Evolutionary conservation across 1,140 invertebrate species (phyloP).

Genomic region (Drosophila watanabei): DNA sequence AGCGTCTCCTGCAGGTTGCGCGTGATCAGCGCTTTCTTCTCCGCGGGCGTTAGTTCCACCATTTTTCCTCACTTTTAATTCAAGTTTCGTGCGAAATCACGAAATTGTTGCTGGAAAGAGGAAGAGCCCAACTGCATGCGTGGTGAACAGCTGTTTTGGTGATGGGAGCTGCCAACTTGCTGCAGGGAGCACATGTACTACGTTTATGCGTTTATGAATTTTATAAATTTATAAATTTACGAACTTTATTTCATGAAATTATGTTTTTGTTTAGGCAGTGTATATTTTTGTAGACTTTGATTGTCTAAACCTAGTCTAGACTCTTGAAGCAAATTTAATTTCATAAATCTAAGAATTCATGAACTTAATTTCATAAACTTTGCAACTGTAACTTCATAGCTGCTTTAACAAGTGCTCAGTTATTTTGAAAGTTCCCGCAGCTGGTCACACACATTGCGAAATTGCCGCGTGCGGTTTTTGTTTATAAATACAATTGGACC

Average conservation of each 20-base stretch:
- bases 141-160: slow-evolving; percentile 49
- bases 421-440: slow-evolving; percentile 15
- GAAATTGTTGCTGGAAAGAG: slow-evolving; percentile 47
- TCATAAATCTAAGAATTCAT: neutral
- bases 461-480: slow-evolving; percentile 46
- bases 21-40: slow-evolving; percentile 93
- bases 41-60: slow-evolving; percentile 85
- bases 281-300: neutral
- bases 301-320: neutral
- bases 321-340: too few species aligned
- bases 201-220: neutral
- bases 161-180: neutral
- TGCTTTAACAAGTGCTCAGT: neutral
- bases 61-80: slow-evolving; percentile 44
- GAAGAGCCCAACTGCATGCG: slow-evolving; percentile 53
- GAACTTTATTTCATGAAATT: too few species aligned
- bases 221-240: too few species aligned
- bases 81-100: slow-evolving; percentile 32
- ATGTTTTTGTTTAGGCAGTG: too few species aligned
- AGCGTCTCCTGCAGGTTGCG: slow-evolving; percentile 96
- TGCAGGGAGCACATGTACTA: neutral
- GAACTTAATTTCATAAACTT: neutral
- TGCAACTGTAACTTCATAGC: too few species aligned
- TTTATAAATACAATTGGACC: slow-evolving; percentile 49
- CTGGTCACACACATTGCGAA: slow-evolving; percentile 42